Base-by-base conservation (phyloP, 2,888 invertebrate species). In the Serrognathus titanus region DNA sequence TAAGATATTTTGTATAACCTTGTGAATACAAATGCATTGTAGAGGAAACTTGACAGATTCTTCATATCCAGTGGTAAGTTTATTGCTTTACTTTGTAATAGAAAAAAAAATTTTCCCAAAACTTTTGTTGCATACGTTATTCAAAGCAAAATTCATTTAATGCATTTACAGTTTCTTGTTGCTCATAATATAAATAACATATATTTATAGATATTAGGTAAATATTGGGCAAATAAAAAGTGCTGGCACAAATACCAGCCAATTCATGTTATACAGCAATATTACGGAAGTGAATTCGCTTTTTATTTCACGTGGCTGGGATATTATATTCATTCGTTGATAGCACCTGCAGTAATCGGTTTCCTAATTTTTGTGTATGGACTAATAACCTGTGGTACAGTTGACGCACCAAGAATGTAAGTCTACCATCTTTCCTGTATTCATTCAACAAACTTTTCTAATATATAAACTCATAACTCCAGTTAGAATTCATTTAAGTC, bases 241-340 rank as follows among this genome's bases (percentile, higher is more conserved):
- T 75, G 76, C 49, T 81, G 81, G 76, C 81, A 80, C 68, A 84
- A 83, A 69, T 76, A 78, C 43, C 86, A 87, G 69, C 86, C 87
- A 0, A 66, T 85, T 8, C 81, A 83, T 69, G 71, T 83, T 36
- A 79, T 87, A 20, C 76, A 82, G 59, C 76, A 79, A 60, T 83
- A 83, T 66, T 82, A 80, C 64, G 83, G 83, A 3, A 78, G 81
- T 38, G 81, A 83, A 72, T 75, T 81, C 38, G 81, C 78, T 0
- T 74, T 83, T 48, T 83, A 82, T 64, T 83, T 83, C 66, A 80
- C 81, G 6, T 84, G 82, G 79, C 70, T 81, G 16, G 82, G 81
- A n/a, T 82, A 80, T 68, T 83, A 82, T 65, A 81, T 80, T 8
- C 74, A 72, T 50, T 80, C 80, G 75, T 66, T 83, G 39, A 70